Evolutionary conservation across 2,797 vertebrate species (phyloP).

Genomic region (Aldrovandia affinis): DNA sequence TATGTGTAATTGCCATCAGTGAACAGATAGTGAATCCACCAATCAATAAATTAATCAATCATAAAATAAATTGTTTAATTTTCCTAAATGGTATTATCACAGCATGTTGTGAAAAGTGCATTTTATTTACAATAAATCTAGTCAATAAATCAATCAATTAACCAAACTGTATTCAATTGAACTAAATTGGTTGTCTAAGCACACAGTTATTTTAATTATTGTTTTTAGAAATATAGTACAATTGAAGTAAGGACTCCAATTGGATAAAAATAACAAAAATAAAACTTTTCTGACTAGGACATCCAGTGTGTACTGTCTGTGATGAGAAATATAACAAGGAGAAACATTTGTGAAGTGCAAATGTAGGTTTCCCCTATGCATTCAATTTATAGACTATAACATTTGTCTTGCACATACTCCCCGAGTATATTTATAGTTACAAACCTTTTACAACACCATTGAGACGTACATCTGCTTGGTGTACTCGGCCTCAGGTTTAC

Average conservation of each 20-base stretch:
- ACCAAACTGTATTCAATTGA: neutral
- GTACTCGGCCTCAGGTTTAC: no score
- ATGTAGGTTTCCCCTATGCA: no score
- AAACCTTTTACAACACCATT: no score
- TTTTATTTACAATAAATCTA: neutral
- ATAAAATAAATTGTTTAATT: neutral
- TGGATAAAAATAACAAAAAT: no score
- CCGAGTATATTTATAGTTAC: no score
- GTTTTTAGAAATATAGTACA: no score
- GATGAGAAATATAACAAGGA: no score
- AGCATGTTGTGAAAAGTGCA: neutral
- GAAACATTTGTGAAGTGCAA: no score
- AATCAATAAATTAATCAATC: constrained; percentile 7
- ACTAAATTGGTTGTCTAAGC: neutral
- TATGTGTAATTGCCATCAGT: neutral
- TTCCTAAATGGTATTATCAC: neutral
- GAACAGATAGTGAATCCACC: neutral
- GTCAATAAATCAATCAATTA: neutral
- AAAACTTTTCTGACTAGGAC: neutral
- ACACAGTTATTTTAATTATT: neutral
- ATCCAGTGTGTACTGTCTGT: neutral
- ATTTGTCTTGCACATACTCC: no score
- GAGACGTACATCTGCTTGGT: no score
- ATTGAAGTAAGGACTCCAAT: no score
- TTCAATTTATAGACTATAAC: no score